A percentile compares a stretch with the other conserved stretches of the same genome.
Evolutionary conservation across 2,888 invertebrate genomes (phyloP).

Genomic region (Odontomyia ornata): DNA sequence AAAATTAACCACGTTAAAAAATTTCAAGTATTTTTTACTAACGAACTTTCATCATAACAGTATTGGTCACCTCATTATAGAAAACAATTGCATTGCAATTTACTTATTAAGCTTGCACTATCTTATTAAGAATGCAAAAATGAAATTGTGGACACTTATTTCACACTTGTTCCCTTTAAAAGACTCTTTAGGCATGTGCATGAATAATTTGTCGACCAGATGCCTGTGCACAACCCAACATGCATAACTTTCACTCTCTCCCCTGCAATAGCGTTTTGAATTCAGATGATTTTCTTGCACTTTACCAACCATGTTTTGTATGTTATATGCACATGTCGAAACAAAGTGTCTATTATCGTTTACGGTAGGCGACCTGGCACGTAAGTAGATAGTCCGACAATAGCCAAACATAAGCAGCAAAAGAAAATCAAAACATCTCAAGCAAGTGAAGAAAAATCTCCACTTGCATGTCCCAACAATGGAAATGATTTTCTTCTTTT

Average conservation of each 20-base stretch:
- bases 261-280: not conserved
- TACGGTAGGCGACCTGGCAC: not conserved
- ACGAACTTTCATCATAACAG: too few relatives aligned
- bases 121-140: not conserved
- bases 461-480: not conserved
- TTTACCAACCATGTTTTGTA: not conserved
- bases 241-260: not conserved
- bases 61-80: too few relatives aligned
- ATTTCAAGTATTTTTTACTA: too few relatives aligned
- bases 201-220: not conserved
- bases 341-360: not conserved
- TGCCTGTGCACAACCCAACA: not conserved
- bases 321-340: not conserved
- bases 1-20: too few relatives aligned
- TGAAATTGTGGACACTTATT: not conserved
- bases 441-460: not conserved
- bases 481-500: slow-evolving; percentile 16
- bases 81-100: too few relatives aligned
- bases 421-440: too few relatives aligned
- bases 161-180: not conserved
- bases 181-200: not conserved
- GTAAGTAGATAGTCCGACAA: not conserved
- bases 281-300: slow-evolving; percentile 6
- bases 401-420: too few relatives aligned
- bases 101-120: too few relatives aligned